phyloP scores from a whole-genome alignment of 2,888 invertebrate genomes.

The Macrophya alboannulata region DNA sequence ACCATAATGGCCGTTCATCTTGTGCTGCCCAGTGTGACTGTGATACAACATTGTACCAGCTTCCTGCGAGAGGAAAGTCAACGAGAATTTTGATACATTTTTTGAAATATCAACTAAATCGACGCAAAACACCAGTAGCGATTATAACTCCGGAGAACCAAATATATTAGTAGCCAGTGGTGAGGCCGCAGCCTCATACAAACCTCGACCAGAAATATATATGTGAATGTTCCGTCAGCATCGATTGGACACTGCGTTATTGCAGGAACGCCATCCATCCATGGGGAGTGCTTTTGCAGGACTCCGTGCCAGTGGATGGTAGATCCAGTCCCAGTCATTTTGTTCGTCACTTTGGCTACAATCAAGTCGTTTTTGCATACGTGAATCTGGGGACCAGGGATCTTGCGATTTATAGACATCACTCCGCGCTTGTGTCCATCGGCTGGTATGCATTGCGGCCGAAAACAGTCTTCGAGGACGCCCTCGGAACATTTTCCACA shows the following conservation, averaged over 20 bases:
- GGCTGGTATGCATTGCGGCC: conserved; percentile 80
- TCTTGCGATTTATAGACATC: conserved; percentile 80
- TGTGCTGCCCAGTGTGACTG: conserved; percentile 74
- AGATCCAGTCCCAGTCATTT: conserved; percentile 72
- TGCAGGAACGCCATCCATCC: conserved; percentile 75
- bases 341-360: conserved; percentile 76
- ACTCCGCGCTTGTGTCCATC: conserved; percentile 80
- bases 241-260: conserved; percentile 74
- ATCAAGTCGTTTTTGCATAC: conserved; percentile 74
- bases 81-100: conserved; percentile 39
- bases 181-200: conserved; percentile 28
- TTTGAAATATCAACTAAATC: conserved; percentile 54
- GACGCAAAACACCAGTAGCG: no score
- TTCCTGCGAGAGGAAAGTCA: conserved; percentile 62
- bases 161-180: no score
- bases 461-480: conserved; percentile 76
- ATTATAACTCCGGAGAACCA: background rate
- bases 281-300: conserved; percentile 68
- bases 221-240: conserved; percentile 65
- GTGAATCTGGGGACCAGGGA: conserved; percentile 81
- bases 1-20: conserved; percentile 78
- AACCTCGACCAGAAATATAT: conserved; percentile 58
- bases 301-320: conserved; percentile 80
- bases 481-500: conserved; percentile 79
- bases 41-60: conserved; percentile 75